These are phyloP conservation scores for Onychorhynchus coronatus DNA, from an alignment of 2,113 vertebrate species.

Conservation along the genomic window DNA sequence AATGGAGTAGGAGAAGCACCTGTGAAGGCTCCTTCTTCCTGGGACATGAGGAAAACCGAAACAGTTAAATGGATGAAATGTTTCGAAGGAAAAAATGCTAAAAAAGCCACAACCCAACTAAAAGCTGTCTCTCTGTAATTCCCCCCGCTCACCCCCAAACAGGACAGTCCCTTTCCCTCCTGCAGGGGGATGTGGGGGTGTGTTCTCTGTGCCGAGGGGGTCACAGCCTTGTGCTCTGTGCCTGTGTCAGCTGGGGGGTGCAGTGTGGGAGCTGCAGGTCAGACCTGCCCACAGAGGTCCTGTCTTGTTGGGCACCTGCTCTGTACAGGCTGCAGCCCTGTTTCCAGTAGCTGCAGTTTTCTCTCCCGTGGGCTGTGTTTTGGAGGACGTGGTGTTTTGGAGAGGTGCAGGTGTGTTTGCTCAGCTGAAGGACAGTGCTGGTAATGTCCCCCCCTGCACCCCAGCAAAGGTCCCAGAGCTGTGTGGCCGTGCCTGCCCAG, in stretches of 20 bases:
- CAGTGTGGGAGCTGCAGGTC: neutral
- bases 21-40: neutral
- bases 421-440: neutral
- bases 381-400: neutral
- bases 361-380: neutral
- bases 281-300: neutral
- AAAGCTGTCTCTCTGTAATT: neutral
- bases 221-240: neutral
- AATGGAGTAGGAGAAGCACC: neutral
- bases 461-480: neutral
- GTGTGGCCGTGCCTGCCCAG: neutral
- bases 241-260: rapidly evolving
- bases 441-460: neutral
- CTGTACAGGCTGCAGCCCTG: neutral
- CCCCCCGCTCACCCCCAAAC: too few relatives aligned
- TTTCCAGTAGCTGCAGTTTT: neutral
- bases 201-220: neutral
- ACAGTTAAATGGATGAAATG: neutral
- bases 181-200: neutral
- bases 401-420: neutral
- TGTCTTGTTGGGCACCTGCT: neutral
- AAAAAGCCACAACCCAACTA: neutral
- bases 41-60: neutral
- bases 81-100: neutral
- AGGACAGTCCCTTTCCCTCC: neutral